Evolutionary conservation across 1,140 invertebrate species (phyloP), one percentile per base, ranked within the genome.

Genomic region (Temnothorax nylanderi): DNA sequence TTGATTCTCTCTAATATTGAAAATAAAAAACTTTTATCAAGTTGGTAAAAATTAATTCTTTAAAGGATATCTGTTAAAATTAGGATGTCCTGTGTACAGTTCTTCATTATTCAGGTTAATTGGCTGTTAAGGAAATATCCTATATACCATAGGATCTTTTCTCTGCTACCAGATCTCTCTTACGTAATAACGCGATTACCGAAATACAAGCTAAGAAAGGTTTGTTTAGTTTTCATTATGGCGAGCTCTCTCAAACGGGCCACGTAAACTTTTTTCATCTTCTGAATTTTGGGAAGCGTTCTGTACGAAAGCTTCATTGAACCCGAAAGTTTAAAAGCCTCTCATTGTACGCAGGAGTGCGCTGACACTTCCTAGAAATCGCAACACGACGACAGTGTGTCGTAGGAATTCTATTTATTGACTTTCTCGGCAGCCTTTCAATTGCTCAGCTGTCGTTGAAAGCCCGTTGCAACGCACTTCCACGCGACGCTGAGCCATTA

Each of bases 271-370:
- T 54, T 54, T 80, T 80, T 80, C 6, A 80, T 51, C 62, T 54
- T 81, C 8, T 69, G 4, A 41, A 41, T 80, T 81, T 69, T 81
- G 13, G 37, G 6, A 26, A 41, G 16, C 44, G 64, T 21, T 51
- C 47, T 49, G 77, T 26, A 26, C 26, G 26, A 26, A 26, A 81
- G 49, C 77, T 16, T 81, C 64, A 81, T 81, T 81, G 77, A 54
- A 71, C 51, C 34, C 64, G 77, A 71, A 81, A 81, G 64, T 71
- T 81, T 81, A 81, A 81, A 81, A 67, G 47, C 64, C 21, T 69
- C 34, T 54, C n/a, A 69, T 69, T 69, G 77, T 71, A 18, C 64
- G 49, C 13, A 65, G 10, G 2, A 81, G 64, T 69, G 65, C 34
- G 32, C 62, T 69, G 64, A 37, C 64, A 81, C n/a, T 16, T n/a